phyloP scores from a whole-genome alignment of 1,140 invertebrate genomes.

The Zaprionus tsacasi region DNA sequence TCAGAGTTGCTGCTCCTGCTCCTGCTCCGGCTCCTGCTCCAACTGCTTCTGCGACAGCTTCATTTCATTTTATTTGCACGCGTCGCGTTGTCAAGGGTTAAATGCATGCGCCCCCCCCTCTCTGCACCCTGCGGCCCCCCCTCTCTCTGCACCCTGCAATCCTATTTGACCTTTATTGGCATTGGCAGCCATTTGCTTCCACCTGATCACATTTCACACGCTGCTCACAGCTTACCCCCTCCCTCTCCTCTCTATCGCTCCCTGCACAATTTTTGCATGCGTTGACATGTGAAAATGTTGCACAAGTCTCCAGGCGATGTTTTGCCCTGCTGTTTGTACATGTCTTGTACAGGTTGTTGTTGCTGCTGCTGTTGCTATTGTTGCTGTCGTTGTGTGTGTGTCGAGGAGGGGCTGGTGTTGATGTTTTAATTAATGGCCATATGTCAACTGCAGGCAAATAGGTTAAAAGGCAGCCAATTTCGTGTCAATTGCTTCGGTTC shows the following conservation, averaged over 20 bases:
- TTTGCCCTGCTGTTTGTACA: slow-evolving; percentile 46
- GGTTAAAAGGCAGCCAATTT: slow-evolving; percentile 66
- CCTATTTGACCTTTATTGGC: slow-evolving; percentile 69
- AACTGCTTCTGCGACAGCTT: slow-evolving; percentile 23
- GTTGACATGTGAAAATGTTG: slow-evolving; percentile 77
- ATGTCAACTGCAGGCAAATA: slow-evolving; percentile 64
- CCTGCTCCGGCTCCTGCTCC: not conserved
- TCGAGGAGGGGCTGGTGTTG: slow-evolving; percentile 37
- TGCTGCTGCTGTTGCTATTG: slow-evolving; percentile 18
- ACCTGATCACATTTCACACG: slow-evolving; percentile 74
- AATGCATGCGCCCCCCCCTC: slow-evolving; percentile 49
- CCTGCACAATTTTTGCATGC: slow-evolving; percentile 63
- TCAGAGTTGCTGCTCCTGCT: slow-evolving; percentile 4
- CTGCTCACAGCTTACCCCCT: not conserved
- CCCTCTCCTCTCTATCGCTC: not conserved
- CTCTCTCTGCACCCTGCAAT: too few species aligned
- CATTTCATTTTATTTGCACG: slow-evolving; percentile 70
- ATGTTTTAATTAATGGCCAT: slow-evolving; percentile 72
- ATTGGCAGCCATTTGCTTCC: slow-evolving; percentile 63
- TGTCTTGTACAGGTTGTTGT: slow-evolving; percentile 28
- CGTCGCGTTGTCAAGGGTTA: slow-evolving; percentile 72
- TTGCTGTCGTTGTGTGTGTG: slow-evolving; percentile 10
- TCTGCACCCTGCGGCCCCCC: not conserved
- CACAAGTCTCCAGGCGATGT: slow-evolving; percentile 67
- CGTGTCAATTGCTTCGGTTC: slow-evolving; percentile 16